A percentile compares a stretch with the other conserved stretches of the same genome.
These are phyloP conservation scores for Cryptosula pallasiana DNA, from an alignment of 2,888 invertebrate species.

Conservation along the genomic window DNA sequence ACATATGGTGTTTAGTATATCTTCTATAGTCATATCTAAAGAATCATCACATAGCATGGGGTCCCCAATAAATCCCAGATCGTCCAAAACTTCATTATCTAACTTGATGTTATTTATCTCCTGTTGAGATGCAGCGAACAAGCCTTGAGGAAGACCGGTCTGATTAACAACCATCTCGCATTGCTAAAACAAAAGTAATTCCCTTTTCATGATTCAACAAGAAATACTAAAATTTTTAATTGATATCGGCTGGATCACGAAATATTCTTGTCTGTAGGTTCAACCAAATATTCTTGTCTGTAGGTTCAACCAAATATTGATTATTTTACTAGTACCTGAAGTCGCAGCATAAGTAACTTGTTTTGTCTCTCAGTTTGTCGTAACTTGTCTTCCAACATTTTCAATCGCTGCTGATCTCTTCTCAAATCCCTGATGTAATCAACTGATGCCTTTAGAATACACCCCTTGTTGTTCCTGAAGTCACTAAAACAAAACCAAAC, in stretches of 20 bases:
- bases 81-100: background rate
- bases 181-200: slow-evolving; percentile 18
- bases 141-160: slow-evolving; percentile 12
- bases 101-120: slow-evolving; percentile 9
- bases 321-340: slow-evolving; percentile 78
- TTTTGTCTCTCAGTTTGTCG: slow-evolving; percentile 79
- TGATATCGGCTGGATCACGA: background rate
- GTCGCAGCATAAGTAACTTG: slow-evolving; percentile 71
- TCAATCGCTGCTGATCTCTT: slow-evolving; percentile 64
- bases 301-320: background rate
- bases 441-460: slow-evolving; percentile 94
- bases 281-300: background rate
- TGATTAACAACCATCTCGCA: slow-evolving; percentile 16
- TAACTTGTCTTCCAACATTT: slow-evolving; percentile 70
- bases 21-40: background rate
- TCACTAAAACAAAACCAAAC: slow-evolving; percentile 43
- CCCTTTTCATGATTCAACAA: no score
- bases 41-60: slow-evolving; percentile 15
- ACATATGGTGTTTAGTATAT: background rate
- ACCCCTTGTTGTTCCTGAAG: slow-evolving; percentile 63
- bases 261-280: background rate
- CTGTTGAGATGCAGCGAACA: background rate
- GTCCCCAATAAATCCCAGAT: background rate
- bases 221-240: no score
- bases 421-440: slow-evolving; percentile 87